Evolutionary conservation across 1,140 invertebrate species (phyloP).

Genomic region (Metopolophium dirhodum): DNA sequence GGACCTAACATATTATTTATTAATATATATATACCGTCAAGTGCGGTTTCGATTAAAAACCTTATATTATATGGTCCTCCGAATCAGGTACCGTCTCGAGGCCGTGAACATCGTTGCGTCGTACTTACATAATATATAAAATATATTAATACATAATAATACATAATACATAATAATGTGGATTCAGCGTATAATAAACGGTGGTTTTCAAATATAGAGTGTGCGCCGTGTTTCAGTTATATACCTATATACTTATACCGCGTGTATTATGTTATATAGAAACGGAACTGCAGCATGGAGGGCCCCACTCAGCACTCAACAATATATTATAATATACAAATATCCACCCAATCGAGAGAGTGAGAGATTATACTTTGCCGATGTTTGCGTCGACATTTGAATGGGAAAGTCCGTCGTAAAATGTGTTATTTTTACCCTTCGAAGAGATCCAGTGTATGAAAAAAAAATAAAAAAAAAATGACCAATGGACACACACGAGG

Average conservation of each 20-base stretch:
- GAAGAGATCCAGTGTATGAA: background rate
- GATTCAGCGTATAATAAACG: background rate
- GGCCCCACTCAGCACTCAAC: background rate
- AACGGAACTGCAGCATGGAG: background rate
- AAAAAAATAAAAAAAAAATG: background rate
- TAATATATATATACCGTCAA: background rate
- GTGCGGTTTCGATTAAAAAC: constrained; percentile 29
- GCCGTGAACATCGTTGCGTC: too few relatives aligned
- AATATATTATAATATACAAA: background rate
- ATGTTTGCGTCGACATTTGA: constrained; percentile 40
- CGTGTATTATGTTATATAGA: background rate
- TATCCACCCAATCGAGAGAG: background rate
- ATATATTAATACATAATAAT: background rate
- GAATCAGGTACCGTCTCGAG: background rate
- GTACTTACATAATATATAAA: background rate
- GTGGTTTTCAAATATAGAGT: background rate
- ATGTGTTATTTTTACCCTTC: constrained; percentile 50
- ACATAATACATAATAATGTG: background rate
- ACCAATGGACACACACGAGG: constrained; percentile 9
- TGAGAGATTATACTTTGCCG: constrained; percentile 12
- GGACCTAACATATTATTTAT: background rate
- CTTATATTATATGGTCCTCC: background rate
- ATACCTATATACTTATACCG: background rate
- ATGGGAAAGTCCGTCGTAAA: constrained; percentile 50
- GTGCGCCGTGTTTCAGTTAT: background rate